Percentiles rank a stretch among this genome's conserved stretches.
phyloP scores from a whole-genome alignment of 2,113 vertebrate species.

The Ameiurus melas region DNA sequence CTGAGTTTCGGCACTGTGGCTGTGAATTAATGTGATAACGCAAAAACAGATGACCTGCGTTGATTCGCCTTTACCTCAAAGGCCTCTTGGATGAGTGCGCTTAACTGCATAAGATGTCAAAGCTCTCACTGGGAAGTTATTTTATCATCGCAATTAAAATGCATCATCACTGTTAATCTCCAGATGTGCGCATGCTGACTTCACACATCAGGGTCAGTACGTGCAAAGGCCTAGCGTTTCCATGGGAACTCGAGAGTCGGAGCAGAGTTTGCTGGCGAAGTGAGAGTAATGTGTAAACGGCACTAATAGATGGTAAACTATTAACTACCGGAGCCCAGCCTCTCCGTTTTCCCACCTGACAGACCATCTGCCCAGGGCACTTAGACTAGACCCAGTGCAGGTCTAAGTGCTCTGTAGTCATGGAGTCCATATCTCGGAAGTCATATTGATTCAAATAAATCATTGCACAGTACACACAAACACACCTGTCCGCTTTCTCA shows the following conservation, averaged over 20 bases:
- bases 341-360: constrained; percentile 37
- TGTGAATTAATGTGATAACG: neutral
- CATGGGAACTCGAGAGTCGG: constrained; percentile 33
- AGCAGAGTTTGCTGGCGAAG: constrained; percentile 22
- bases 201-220: constrained; percentile 38
- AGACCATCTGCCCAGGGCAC: constrained; percentile 47
- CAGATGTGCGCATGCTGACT: constrained; percentile 22
- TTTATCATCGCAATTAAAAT: constrained; percentile 36
- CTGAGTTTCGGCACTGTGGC: neutral
- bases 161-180: constrained; percentile 38
- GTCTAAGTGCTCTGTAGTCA: constrained; percentile 30
- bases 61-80: neutral
- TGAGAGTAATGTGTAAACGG: constrained; percentile 50
- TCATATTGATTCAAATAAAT: constrained; percentile 54
- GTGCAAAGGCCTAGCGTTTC: constrained; percentile 43
- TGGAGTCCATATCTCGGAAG: constrained; percentile 47
- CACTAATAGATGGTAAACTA: constrained; percentile 54
- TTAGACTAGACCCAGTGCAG: neutral
- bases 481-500: constrained; percentile 33
- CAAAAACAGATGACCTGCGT: neutral
- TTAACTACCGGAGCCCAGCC: constrained; percentile 45
- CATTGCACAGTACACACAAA: constrained; percentile 30
- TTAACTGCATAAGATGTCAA: neutral
- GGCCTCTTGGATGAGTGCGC: neutral
- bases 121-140: neutral